phyloP scores from a whole-genome alignment of 2,797 vertebrate genomes.

The Scleropages formosus region DNA sequence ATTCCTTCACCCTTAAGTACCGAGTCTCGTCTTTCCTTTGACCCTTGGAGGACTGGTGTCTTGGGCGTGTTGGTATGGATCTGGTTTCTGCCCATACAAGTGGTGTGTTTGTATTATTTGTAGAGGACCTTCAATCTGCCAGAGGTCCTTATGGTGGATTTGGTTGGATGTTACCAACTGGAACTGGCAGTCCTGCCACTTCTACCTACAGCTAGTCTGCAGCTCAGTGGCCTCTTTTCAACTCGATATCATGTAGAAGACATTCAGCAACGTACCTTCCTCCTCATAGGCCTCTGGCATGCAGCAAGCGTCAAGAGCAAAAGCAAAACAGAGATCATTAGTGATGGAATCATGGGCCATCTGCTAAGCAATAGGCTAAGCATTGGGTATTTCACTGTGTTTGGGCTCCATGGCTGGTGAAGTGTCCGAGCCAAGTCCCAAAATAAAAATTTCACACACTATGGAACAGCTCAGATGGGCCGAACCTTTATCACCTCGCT shows the following conservation, averaged over 20 bases:
- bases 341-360: slow-evolving; percentile 30
- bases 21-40: slow-evolving; percentile 16
- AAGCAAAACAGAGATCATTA: slow-evolving; percentile 72
- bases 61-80: background rate
- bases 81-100: slow-evolving; percentile 16
- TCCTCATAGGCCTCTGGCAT: slow-evolving; percentile 78
- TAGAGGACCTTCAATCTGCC: background rate
- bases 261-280: slow-evolving; percentile 71
- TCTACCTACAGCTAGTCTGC: background rate
- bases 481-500: background rate
- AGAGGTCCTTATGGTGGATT: background rate
- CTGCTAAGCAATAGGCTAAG: background rate
- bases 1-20: slow-evolving; percentile 60
- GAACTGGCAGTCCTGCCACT: slow-evolving; percentile 7
- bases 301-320: slow-evolving; percentile 76
- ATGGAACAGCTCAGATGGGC: background rate
- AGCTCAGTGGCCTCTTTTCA: slow-evolving; percentile 32
- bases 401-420: slow-evolving; percentile 44
- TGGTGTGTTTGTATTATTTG: background rate
- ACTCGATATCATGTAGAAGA: slow-evolving; percentile 55
- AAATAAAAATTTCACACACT: slow-evolving; percentile 39
- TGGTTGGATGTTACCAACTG: slow-evolving; percentile 15
- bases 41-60: background rate
- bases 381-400: background rate
- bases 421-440: slow-evolving; percentile 46